A percentile compares a stretch with the other conserved stretches of the same genome.
phyloP scores from a whole-genome alignment of 2,113 vertebrate species.

The Scomber japonicus region DNA sequence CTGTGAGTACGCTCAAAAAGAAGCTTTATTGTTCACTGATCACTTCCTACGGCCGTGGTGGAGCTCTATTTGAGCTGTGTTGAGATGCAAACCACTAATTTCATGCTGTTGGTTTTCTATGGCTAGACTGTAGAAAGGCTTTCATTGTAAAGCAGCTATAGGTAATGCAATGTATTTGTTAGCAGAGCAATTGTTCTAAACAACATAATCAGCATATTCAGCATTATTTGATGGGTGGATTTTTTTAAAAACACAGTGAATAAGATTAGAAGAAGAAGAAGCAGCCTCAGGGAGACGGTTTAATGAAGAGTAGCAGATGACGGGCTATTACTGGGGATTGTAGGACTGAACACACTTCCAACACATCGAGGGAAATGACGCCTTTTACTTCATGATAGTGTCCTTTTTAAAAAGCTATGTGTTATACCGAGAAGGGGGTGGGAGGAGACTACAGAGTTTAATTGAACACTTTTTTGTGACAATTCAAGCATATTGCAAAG shows the following conservation, averaged over 20 bases:
- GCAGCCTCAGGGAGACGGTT: not conserved
- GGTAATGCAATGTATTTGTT: not conserved
- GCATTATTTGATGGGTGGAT: too few relatives aligned
- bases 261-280: not conserved
- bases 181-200: too few relatives aligned
- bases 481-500: not conserved
- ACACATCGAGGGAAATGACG: too few relatives aligned
- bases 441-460: not conserved
- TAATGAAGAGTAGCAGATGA: not conserved
- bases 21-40: not conserved
- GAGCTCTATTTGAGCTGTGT: not conserved
- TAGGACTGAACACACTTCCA: too few relatives aligned
- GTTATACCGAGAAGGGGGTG: not conserved
- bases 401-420: too few relatives aligned
- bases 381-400: too few relatives aligned
- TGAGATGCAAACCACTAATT: not conserved
- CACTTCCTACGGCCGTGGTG: not conserved
- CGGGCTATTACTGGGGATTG: not conserved
- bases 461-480: not conserved
- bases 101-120: not conserved
- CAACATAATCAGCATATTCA: too few relatives aligned
- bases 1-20: not conserved
- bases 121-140: not conserved
- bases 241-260: too few relatives aligned
- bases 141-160: not conserved